These are phyloP conservation scores for Molossus molossus DNA, from an alignment of 2,797 vertebrate species.

Conservation along the genomic window DNA sequence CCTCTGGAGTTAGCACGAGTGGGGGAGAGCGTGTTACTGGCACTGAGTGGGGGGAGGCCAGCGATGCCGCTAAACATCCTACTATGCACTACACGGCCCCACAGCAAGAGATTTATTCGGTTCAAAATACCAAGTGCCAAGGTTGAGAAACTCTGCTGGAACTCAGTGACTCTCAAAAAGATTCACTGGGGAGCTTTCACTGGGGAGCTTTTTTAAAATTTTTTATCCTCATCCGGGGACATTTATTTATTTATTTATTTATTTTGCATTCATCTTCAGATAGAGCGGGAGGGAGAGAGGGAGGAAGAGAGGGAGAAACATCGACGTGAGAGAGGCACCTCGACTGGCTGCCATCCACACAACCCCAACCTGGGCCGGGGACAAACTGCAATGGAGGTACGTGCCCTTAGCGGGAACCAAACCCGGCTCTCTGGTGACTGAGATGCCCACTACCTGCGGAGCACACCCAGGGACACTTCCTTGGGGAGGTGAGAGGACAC, in stretches of 20 bases:
- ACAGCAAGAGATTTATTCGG: background rate
- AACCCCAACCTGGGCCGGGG: too few relatives aligned
- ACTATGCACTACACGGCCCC: accelerated
- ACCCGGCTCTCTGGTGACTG: background rate
- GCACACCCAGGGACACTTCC: background rate
- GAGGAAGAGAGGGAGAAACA: too few relatives aligned
- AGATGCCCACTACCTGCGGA: accelerated
- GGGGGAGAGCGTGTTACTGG: background rate
- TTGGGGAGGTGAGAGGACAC: accelerated
- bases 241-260: too few relatives aligned
- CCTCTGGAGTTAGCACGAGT: background rate
- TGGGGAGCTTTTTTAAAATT: background rate
- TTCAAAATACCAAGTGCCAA: background rate
- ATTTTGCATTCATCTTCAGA: too few relatives aligned
- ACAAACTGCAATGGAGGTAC: too few relatives aligned
- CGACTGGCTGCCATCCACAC: too few relatives aligned
- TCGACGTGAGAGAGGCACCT: too few relatives aligned
- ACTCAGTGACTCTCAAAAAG: background rate
- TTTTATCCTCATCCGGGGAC: too few relatives aligned
- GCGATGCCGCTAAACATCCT: background rate
- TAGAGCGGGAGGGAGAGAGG: too few relatives aligned
- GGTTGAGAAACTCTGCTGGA: background rate
- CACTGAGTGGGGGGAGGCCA: background rate
- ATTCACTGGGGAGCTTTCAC: background rate
- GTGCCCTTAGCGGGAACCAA: background rate